Evolutionary conservation across 2,797 vertebrate species (phyloP).

Genomic region (Dallia pectoralis): DNA sequence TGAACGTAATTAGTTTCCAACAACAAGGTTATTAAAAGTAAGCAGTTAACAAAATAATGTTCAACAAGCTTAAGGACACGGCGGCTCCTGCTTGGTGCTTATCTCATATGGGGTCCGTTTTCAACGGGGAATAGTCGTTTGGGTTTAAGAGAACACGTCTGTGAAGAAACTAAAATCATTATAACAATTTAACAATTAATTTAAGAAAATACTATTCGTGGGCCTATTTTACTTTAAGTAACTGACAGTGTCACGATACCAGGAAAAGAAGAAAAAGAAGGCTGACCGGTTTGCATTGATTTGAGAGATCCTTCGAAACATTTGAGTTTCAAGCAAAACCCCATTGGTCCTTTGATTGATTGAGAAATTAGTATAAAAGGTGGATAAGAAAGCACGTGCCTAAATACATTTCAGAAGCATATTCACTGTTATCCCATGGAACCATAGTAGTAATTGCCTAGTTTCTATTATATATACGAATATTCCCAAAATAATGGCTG

Average conservation of each 20-base stretch:
- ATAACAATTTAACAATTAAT: constrained; percentile 38
- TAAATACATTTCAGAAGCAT: constrained; percentile 78
- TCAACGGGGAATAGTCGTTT: constrained; percentile 31
- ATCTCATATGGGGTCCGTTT: constrained; percentile 49
- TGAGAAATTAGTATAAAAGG: constrained; percentile 73
- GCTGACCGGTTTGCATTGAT: constrained; percentile 52
- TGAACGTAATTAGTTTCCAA: constrained; percentile 48
- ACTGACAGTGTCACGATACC: constrained; percentile 34
- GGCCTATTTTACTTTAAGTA: constrained; percentile 52
- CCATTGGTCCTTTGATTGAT: constrained; percentile 62
- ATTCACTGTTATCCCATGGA: constrained; percentile 52
- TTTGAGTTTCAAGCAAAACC: constrained; percentile 59
- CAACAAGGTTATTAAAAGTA: constrained; percentile 63
- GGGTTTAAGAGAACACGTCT: constrained; percentile 36
- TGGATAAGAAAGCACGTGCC: constrained; percentile 79
- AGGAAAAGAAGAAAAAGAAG: constrained; percentile 56
- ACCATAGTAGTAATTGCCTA: constrained; percentile 80
- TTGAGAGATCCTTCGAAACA: constrained; percentile 37
- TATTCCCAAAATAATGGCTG: constrained; percentile 55
- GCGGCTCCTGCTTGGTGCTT: constrained; percentile 75
- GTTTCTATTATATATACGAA: constrained; percentile 52
- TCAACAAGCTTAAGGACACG: constrained; percentile 73
- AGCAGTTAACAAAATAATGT: constrained; percentile 62
- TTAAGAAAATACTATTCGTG: constrained; percentile 39
- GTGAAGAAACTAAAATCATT: constrained; percentile 38